Base-by-base conservation (phyloP, 2,888 invertebrate genomes). In the Fragum sueziense region DNA sequence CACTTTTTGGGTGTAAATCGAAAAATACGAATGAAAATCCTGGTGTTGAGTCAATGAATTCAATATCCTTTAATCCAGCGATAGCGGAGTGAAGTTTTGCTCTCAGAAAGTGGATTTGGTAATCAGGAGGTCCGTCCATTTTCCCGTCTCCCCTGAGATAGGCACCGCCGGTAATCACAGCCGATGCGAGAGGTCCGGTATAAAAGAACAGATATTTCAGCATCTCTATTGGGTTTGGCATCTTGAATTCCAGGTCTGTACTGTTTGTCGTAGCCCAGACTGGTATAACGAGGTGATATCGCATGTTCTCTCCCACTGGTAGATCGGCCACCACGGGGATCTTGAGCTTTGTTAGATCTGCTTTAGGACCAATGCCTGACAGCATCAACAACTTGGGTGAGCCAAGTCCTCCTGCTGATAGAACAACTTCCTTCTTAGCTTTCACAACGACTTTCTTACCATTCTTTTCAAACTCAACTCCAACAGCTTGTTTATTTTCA, bases 1-100 rank as follows among this genome's bases (percentile, higher is more conserved):
- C 94, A 77, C 96, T 91, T 97, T 97, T 76, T 95, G 96, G 96
- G 17, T 87, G 83, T 6, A 85, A 33, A 7, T 82, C 7, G n/a
- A 71, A 70, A 0, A 61, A 14, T 14, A 61, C 3, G n/a, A 77
- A 52, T 22, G 67, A 20, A 52, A 80, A 67, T 22, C 76, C 80
- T 2, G 67, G 61, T 2, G 7, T 47, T 34, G 52, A 34, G 11
- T 65, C 59, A 4, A 62, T 69, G 34, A 68, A 29, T 20, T 52
- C n/a, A 14, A 69, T n/a, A 29, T 57, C 33, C 2, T 47, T 25
- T 20, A 57, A 33, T 1, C 67, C 68, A 1, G 57, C 22, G 14
- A 59, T 47, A 9, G 27, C 57, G 22, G 54, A n/a, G 0, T 54
- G 74, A 22, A 74, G 17, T 59, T 74, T 74, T 9, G n/a, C 25